Conservation (phyloP, 1,140 invertebrate species). For the Chlorops oryzae region DNA sequence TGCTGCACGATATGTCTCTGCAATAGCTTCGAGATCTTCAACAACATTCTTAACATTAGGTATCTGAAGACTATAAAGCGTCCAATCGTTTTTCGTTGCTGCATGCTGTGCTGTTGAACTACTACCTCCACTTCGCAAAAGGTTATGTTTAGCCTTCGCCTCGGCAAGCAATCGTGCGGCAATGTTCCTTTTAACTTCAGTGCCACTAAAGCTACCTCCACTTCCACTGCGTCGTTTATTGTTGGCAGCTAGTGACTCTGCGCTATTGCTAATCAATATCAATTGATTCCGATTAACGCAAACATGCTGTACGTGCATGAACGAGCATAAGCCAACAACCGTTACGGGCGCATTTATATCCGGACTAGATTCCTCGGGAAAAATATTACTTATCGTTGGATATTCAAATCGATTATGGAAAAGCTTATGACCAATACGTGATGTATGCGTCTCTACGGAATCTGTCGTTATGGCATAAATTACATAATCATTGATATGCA, state of each 20-base stretch:
- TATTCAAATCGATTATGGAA: constrained; percentile 45
- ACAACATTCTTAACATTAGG: constrained; percentile 58
- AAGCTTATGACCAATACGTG: constrained; percentile 58
- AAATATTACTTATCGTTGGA: constrained; percentile 30
- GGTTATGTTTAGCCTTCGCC: constrained; percentile 40
- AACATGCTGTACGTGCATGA: constrained; percentile 63
- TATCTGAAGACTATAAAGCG: constrained; percentile 59
- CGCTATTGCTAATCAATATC: constrained; percentile 57
- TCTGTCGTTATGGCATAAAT: constrained; percentile 70
- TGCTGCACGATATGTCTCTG: constrained; percentile 55
- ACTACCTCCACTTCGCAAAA: constrained; percentile 34
- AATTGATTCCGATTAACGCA: constrained; percentile 58
- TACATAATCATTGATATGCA: constrained; percentile 62
- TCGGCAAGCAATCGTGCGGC: constrained; percentile 38
- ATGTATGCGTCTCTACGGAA: constrained; percentile 72
- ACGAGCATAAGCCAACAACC: constrained; percentile 65
- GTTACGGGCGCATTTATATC: constrained; percentile 61
- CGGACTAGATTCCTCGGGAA: constrained; percentile 52
- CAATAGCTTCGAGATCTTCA: constrained; percentile 61
- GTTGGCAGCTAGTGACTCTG: constrained; percentile 24
- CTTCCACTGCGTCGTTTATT: constrained; percentile 39
- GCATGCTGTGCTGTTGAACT: constrained; percentile 23
- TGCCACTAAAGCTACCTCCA: no score
- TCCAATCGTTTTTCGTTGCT: constrained; percentile 54
- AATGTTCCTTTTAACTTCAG: constrained; percentile 35